These are phyloP conservation scores for Brenthis daphne DNA, from an alignment of 2,888 invertebrate genomes.

Conservation along the genomic window DNA sequence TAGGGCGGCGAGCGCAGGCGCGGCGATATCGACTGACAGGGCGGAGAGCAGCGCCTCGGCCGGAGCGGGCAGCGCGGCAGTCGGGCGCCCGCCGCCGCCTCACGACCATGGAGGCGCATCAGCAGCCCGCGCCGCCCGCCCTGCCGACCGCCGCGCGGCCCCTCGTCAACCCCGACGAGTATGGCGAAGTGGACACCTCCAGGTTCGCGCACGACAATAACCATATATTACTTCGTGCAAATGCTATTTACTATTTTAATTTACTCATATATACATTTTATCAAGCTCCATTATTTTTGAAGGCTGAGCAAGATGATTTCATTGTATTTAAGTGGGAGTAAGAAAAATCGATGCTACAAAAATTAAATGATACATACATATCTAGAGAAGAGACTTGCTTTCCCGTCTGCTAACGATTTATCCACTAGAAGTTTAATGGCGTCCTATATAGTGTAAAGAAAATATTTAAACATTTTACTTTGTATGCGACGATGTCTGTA, in stretches of 20 bases:
- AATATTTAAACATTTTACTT: background rate
- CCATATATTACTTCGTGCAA: background rate
- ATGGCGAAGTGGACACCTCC: conserved; percentile 92
- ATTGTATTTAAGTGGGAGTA: no score
- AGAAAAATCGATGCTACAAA: no score
- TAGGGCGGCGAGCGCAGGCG: conserved; percentile 23
- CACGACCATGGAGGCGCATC: conserved; percentile 56
- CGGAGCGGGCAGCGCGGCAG: conserved; percentile 33
- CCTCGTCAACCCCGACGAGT: conserved; percentile 90
- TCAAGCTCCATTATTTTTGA: no score
- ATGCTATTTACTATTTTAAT: background rate
- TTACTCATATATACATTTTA: no score
- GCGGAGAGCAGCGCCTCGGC: conserved; percentile 33
- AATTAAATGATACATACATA: no score
- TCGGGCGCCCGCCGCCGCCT: conserved; percentile 49
- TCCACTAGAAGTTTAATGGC: background rate
- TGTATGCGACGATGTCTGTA: background rate
- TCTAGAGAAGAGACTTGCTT: background rate
- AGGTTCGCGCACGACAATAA: conserved; percentile 74
- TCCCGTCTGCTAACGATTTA: conserved; percentile 6
- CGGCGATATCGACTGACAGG: conserved; percentile 30
- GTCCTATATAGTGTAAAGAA: background rate
- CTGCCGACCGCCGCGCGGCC: conserved; percentile 79
- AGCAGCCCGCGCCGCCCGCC: conserved; percentile 48
- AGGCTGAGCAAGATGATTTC: no score